Evolutionary conservation across 2,113 vertebrate genomes (phyloP).

Genomic region (Ranitomeya imitator): DNA sequence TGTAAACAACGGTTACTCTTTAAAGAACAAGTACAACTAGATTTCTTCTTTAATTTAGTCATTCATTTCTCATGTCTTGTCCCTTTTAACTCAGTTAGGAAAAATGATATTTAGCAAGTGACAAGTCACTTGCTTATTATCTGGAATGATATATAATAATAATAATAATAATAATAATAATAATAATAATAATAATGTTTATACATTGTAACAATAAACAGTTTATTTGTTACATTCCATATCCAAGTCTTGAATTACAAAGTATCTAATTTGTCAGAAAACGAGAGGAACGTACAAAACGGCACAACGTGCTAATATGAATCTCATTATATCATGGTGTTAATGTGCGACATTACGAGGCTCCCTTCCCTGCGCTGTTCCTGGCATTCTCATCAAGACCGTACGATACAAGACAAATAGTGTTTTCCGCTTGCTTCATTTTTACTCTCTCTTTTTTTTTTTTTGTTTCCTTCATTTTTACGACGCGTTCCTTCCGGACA

Average conservation of each 20-base stretch:
- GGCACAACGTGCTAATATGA: neutral
- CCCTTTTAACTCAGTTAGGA: no score
- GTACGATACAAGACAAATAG: neutral
- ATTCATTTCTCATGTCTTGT: no score
- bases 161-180: neutral
- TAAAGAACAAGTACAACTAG: no score
- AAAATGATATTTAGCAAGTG: no score
- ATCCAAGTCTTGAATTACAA: neutral
- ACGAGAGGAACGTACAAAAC: neutral
- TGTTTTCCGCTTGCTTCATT: neutral
- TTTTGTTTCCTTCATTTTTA: neutral
- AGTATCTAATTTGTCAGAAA: neutral
- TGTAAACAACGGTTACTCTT: no score
- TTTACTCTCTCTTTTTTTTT: neutral
- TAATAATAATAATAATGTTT: neutral
- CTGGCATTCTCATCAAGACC: neutral
- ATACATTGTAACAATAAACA: neutral
- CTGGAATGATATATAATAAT: neutral
- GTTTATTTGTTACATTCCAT: neutral
- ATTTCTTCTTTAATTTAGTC: no score
- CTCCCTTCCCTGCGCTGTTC: neutral
- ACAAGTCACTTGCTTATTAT: no score
- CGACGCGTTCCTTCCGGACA: conserved; percentile 5
- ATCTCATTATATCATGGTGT: neutral
- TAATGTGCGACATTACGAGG: neutral